phyloP scores from a whole-genome alignment of 2,888 invertebrate genomes.

The Xestia ashworthii region DNA sequence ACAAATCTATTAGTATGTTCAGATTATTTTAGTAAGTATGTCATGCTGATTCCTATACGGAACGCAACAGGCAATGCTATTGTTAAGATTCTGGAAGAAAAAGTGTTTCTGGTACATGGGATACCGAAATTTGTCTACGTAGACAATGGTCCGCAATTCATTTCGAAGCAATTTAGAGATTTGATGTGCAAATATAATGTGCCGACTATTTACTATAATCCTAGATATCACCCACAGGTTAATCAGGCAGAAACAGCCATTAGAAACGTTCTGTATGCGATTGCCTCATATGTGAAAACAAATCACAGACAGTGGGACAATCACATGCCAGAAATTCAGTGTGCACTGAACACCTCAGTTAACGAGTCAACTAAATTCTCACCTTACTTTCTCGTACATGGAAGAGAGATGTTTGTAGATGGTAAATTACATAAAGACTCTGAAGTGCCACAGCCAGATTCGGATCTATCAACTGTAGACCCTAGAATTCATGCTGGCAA shows the following conservation, averaged over 20 bases:
- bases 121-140: no score
- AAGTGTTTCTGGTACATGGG: no score
- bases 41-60: no score
- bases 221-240: neutral
- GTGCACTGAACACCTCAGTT: constrained; percentile 1
- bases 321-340: neutral
- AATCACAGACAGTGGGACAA: neutral
- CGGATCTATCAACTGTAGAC: neutral
- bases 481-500: neutral
- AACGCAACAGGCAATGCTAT: no score
- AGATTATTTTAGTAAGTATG: no score
- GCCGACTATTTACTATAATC: no score
- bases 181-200: no score
- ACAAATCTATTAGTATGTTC: no score
- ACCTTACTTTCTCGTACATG: constrained; percentile 1
- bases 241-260: neutral
- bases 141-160: no score
- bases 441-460: neutral
- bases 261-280: neutral
- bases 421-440: neutral
- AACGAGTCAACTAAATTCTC: neutral
- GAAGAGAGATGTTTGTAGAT: neutral
- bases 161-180: no score
- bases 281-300: neutral
- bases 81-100: no score